Evolutionary conservation across 2,888 invertebrate genomes (phyloP), one percentile per base, ranked within the genome.

Genomic region (Syrista parreyssii): DNA sequence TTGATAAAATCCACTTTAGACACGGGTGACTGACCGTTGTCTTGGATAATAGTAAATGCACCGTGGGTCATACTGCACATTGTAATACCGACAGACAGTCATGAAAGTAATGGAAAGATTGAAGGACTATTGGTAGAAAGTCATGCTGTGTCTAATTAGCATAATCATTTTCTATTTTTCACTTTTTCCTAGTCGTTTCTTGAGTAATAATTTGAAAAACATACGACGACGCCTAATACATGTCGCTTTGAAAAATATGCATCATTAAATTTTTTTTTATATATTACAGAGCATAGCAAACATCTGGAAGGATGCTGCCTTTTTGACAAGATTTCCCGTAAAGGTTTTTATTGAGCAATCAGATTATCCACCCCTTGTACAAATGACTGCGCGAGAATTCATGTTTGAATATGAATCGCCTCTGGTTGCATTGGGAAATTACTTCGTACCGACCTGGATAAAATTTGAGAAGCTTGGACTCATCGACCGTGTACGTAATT

Each of bases 391-490:
- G 0, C 94, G 92, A 80, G 97, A 97, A 89, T 97, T 97, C 90
- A 96, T 98, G 96, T 97, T 97, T 92, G 97, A 97, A 0, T 97
- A 96, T 92, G 92, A 95, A 83, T 96, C 96, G n/a, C 93, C 96
- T 4, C 92, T 98, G 78, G 95, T 98, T 91, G 95, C 96, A 1
- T 90, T 98, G 76, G 97, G 97, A 0, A 96, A 97, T 90, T 95
- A 95, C 31, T 94, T 97, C 84, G 92, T 97, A 92, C 96, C 97
- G 0, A 94, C 95, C 15, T 97, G 97, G 96, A 96, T 97, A 77
- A 95, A 94, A 78, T 97, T 97, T 88, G 96, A 97, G 85, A 97
- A 96, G 86, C 94, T 98, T 15, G 98, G 98, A 0, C 93, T 98
- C 1, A 97, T 98, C 84, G 97, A 97, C 92, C 92, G 97, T 92